Conservation (phyloP, 2,113 vertebrate genomes). For the Panurus biarmicus region DNA sequence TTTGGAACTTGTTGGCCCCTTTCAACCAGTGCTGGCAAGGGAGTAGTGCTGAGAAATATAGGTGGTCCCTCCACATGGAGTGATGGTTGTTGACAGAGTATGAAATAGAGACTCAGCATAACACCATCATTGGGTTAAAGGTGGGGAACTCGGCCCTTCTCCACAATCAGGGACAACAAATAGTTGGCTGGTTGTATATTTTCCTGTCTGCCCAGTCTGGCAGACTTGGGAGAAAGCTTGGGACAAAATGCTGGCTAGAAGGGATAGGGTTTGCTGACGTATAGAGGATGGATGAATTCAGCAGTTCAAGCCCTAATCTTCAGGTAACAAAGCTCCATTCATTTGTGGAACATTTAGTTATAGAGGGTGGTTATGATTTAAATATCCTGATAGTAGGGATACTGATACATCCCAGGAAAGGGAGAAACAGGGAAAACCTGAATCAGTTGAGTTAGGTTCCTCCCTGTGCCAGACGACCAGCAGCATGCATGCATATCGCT, state of each 20-base stretch:
- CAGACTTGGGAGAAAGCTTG: not conserved
- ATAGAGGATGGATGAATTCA: not conserved
- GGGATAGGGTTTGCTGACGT: not conserved
- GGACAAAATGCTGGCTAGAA: not conserved
- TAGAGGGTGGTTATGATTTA: not conserved
- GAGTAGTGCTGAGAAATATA: not conserved
- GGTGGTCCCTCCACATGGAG: accelerated
- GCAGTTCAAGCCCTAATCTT: not conserved
- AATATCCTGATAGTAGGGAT: not conserved
- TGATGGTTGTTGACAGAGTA: not conserved
- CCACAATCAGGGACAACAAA: not conserved
- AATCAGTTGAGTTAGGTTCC: not conserved
- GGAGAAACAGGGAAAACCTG: not conserved
- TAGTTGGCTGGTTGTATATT: not conserved
- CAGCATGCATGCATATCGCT: not conserved
- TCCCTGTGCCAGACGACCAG: not conserved
- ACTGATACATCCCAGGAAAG: not conserved
- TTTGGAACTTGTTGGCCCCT: not conserved
- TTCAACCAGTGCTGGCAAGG: not conserved
- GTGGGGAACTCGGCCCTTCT: not conserved
- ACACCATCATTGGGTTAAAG: not conserved
- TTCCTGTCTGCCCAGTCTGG: not conserved
- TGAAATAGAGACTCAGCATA: not conserved
- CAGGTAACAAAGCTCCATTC: not conserved
- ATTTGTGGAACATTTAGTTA: not conserved